Conservation (phyloP, 2,888 invertebrate genomes). For the Sinopyrophorus schimmeli region DNA sequence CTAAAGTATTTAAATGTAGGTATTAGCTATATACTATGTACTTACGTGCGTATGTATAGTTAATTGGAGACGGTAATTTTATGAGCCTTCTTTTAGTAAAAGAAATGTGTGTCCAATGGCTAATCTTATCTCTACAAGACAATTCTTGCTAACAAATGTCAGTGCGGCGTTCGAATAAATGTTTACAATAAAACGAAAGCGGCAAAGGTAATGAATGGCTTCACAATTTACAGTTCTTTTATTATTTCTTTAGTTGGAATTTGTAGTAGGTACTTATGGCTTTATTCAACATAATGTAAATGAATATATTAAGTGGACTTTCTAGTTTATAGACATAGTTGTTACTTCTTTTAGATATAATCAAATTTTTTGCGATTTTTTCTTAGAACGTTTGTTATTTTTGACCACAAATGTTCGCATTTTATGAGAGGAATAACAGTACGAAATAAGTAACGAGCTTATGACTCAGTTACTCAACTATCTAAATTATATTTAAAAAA, state of each 20-base stretch:
- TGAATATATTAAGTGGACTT: slow-evolving; percentile 39
- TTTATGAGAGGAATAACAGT: slow-evolving; percentile 5
- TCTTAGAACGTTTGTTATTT: slow-evolving; percentile 9
- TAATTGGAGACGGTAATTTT: background rate
- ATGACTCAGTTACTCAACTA: no score
- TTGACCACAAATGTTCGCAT: slow-evolving; percentile 6
- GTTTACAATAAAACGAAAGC: slow-evolving; percentile 36
- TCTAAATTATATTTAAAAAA: no score
- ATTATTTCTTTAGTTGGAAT: slow-evolving; percentile 25
- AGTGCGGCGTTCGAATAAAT: slow-evolving; percentile 38
- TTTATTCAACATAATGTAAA: slow-evolving; percentile 38
- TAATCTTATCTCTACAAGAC: slow-evolving; percentile 22
- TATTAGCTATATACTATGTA: no score
- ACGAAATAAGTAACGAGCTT: no score
- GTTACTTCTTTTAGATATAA: slow-evolving; percentile 8
- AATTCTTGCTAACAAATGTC: slow-evolving; percentile 30
- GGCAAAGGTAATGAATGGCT: slow-evolving; percentile 30
- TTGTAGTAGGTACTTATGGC: slow-evolving; percentile 24
- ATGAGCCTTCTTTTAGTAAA: background rate
- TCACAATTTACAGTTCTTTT: slow-evolving; percentile 28
- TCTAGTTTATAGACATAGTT: slow-evolving; percentile 32
- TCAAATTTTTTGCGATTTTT: slow-evolving; percentile 7
- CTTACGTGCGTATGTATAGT: no score
- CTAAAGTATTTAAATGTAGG: no score
- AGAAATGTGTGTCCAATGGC: slow-evolving; percentile 2